A percentile compares a stretch with the other conserved stretches of the same genome.
These are phyloP conservation scores for Athripsodes cinereus DNA, from an alignment of 2,888 invertebrate genomes.

Conservation along the genomic window DNA sequence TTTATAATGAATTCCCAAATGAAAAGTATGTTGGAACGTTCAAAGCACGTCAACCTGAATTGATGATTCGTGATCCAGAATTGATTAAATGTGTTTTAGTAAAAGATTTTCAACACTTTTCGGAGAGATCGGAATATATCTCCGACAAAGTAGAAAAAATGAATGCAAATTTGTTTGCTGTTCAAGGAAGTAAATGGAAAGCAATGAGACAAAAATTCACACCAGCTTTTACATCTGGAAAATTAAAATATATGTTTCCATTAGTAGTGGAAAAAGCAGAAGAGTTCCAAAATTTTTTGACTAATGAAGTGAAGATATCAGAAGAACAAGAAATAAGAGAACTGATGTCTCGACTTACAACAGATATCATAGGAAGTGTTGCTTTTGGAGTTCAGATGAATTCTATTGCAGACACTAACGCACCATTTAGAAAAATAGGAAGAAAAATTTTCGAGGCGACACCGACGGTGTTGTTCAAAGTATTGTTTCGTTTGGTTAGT, in stretches of 20 bases:
- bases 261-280: constrained; percentile 33
- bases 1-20: constrained; percentile 33
- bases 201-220: constrained; percentile 34
- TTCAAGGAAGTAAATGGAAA: constrained; percentile 35
- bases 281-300: constrained; percentile 31
- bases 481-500: constrained; percentile 6
- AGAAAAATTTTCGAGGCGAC: constrained; percentile 13
- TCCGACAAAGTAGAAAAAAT: constrained; percentile 32
- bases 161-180: constrained; percentile 36
- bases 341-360: constrained; percentile 20
- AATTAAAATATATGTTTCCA: constrained; percentile 37
- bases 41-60: constrained; percentile 33
- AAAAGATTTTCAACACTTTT: constrained; percentile 36
- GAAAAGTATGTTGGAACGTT: constrained; percentile 38
- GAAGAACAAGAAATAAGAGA: constrained; percentile 12
- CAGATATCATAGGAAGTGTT: constrained; percentile 30
- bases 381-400: constrained; percentile 30
- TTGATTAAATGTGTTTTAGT: constrained; percentile 36
- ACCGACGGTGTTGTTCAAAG: constrained; percentile 7
- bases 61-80: constrained; percentile 36
- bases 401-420: constrained; percentile 18
- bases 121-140: constrained; percentile 34
- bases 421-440: constrained; percentile 20
- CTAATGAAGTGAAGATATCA: background rate
- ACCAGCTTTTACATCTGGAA: constrained; percentile 37